These are phyloP conservation scores for Zygaena filipendulae DNA, from an alignment of 2,888 invertebrate species.

Conservation along the genomic window DNA sequence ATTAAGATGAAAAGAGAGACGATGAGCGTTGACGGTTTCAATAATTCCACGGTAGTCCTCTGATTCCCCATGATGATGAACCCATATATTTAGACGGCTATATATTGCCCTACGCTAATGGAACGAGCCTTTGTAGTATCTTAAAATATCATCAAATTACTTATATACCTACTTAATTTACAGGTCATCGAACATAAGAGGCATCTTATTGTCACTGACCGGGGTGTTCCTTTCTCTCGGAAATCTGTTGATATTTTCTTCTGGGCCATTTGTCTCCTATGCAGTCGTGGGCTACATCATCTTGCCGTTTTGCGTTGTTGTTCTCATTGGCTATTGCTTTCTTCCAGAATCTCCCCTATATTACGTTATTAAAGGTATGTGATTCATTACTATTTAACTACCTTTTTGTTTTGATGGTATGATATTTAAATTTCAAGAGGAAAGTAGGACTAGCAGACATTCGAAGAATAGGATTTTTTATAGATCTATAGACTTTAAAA, in stretches of 20 bases:
- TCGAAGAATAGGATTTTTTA: no score
- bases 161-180: constrained; percentile 4
- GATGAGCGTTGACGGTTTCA: no score
- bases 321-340: no score
- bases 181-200: constrained; percentile 32
- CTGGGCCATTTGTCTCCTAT: constrained; percentile 29
- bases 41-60: no score
- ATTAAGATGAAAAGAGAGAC: no score
- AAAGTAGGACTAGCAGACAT: no score
- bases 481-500: no score
- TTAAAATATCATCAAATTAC: neutral
- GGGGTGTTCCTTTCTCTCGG: constrained; percentile 28
- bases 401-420: neutral
- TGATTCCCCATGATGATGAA: no score
- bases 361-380: constrained; percentile 28
- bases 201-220: constrained; percentile 26
- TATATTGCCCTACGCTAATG: no score
- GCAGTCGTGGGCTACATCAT: constrained; percentile 24
- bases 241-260: constrained; percentile 24
- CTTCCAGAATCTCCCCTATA: constrained; percentile 33
- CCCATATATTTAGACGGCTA: no score
- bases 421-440: no score
- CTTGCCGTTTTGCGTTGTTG: constrained; percentile 19
- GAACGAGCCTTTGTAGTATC: no score
- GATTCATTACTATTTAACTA: neutral